phyloP scores from a whole-genome alignment of 1,140 invertebrate genomes.

The Laupala kohalensis region DNA sequence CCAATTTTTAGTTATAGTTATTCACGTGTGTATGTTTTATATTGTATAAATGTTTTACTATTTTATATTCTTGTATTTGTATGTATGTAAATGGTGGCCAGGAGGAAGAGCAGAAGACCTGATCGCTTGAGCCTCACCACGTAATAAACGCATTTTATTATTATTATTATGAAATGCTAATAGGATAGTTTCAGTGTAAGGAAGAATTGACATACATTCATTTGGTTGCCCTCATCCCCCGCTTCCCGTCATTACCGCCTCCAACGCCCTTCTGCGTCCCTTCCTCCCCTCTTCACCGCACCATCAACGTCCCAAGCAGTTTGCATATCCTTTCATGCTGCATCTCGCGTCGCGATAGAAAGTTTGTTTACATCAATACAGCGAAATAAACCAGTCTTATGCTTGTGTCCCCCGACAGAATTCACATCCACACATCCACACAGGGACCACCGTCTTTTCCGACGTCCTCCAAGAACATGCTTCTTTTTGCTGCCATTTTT shows the following conservation, averaged over 20 bases:
- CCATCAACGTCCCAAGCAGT: neutral
- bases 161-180: too few relatives aligned
- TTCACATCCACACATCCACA: neutral
- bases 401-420: conserved; percentile 1
- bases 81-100: too few relatives aligned
- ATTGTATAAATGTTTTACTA: too few relatives aligned
- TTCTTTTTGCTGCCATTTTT: neutral
- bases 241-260: neutral
- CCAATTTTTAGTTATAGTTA: too few relatives aligned
- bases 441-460: neutral
- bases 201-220: too few relatives aligned
- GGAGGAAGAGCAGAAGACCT: too few relatives aligned
- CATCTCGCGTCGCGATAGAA: conserved; percentile 3
- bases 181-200: too few relatives aligned
- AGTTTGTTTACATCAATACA: conserved; percentile 17
- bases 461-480: neutral
- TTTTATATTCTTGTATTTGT: too few relatives aligned
- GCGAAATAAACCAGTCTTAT: conserved; percentile 14
- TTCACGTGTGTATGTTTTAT: too few relatives aligned
- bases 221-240: too few relatives aligned
- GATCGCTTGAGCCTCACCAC: too few relatives aligned
- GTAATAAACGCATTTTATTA: too few relatives aligned
- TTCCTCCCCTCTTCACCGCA: neutral
- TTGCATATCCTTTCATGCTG: conserved; percentile 16
- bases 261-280: neutral